phyloP scores from a whole-genome alignment of 2,888 invertebrate species.

The Biston betularia region DNA sequence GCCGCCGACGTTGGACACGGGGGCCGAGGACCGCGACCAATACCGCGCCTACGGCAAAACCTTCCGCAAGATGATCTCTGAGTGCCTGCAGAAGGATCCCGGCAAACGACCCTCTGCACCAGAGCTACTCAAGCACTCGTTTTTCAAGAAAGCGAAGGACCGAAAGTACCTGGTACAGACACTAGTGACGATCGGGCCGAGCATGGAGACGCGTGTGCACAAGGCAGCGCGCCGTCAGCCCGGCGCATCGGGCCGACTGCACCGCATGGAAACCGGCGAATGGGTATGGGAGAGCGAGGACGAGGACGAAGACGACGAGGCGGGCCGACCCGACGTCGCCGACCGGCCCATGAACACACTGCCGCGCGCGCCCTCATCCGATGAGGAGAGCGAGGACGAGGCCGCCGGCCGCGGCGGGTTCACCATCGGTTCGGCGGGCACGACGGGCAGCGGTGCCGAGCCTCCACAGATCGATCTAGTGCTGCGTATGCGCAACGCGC shows the following conservation, averaged over 20 bases:
- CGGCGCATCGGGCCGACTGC: slow-evolving; percentile 93
- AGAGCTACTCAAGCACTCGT: slow-evolving; percentile 98
- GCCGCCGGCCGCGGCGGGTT: slow-evolving; percentile 57
- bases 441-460: slow-evolving; percentile 55
- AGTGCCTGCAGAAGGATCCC: slow-evolving; percentile 98
- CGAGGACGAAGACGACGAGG: slow-evolving; percentile 90
- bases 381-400: slow-evolving; percentile 82
- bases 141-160: slow-evolving; percentile 99
- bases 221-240: slow-evolving; percentile 94
- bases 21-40: slow-evolving; percentile 98
- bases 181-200: slow-evolving; percentile 94
- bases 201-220: slow-evolving; percentile 96
- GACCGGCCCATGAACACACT: slow-evolving; percentile 88
- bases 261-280: slow-evolving; percentile 97
- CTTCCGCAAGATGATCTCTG: slow-evolving; percentile 98
- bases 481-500: slow-evolving; percentile 95
- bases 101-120: slow-evolving; percentile 98
- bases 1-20: slow-evolving; percentile 98
- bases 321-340: slow-evolving; percentile 75
- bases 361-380: slow-evolving; percentile 86
- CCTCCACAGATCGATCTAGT: slow-evolving; percentile 92
- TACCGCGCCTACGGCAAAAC: slow-evolving; percentile 99
- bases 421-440: slow-evolving; percentile 44
- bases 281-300: slow-evolving; percentile 99
- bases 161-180: slow-evolving; percentile 95